Base-by-base conservation (phyloP, 2,113 vertebrate species). In the Petroica traversi region DNA sequence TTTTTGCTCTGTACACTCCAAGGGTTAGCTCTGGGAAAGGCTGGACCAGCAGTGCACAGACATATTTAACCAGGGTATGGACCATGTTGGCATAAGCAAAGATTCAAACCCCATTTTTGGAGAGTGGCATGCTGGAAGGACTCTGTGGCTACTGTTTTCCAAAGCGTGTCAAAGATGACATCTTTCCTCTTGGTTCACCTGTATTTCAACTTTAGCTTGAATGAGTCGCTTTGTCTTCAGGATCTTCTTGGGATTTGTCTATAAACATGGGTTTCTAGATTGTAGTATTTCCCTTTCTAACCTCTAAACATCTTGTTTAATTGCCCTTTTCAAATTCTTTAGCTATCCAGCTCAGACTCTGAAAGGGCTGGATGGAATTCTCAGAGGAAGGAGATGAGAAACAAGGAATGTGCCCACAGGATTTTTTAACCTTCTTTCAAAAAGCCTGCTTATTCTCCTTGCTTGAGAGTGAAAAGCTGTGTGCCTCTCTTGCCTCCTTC, bases 11-110 rank as follows among this genome's bases (percentile, higher is more conserved):
- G 58, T 80, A 12, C 89, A 45, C 26, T 79, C 64, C 71, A 79
- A 77, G 4, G 1, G 24, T 19, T 55, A 92, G 61, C 86, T 93
- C 74, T 83, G 3, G 6, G 45, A 88, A 92, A 88, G 61, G n/a
- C 36, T 92, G 15, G 46, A 69, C 68, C 52, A 80, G 16, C 31
- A 81, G 77, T 64, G 61, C 24, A 84, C 20, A 74, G 52, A 69
- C 20, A 19, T 31, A 38, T 15, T n/a, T 73, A 68, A 45, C 19
- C 28, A 34, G 22, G 16, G 15, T 54, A 24, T 0, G 0, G 48
- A 48, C 13, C 55, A 14, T 2, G 3, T 14, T 54, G 49, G 31
- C 58, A 80, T 11, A 58, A 83, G 51, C 11, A 62, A 61, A 71
- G 34, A 76, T 43, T 75, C 40, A 88, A 63, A 71, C 7, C 7